Base-by-base conservation (phyloP, 2,113 vertebrate genomes). In the Channa argus region DNA sequence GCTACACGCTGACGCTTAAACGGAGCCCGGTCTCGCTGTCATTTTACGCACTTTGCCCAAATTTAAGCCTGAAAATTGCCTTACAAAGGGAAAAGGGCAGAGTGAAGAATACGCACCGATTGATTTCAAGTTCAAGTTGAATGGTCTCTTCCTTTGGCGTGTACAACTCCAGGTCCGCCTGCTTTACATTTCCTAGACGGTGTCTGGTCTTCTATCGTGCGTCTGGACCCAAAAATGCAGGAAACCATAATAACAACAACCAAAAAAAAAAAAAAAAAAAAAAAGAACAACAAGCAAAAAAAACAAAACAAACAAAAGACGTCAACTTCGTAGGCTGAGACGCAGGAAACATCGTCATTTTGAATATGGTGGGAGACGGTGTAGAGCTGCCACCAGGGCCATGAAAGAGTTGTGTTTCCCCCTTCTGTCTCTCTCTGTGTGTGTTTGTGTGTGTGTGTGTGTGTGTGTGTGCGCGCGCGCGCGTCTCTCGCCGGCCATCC, bases 111-210 rank as follows among this genome's bases (percentile, higher is more conserved):
- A 88, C 89, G 68, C 71, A 91, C 89, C 88, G 46, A 38, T 43
- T 47, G 54, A 64, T 55, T 69, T 89, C 74, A 90, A 86, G 87
- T 88, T 92, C 80, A 91, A 89, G 83, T 89, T 74, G 59, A 12
- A 66, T 14, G 33, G 39, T 86, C 51, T 76, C 80, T 59, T 77
- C 79, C 80, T 68, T 79, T 79, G 58, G 14, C 47, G 78, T 53
- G 82, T 88, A 66, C 81, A 71, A 77, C 81, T 83, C 65, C 75
- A 63, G 54, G 74, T 86, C 72, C 63, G 71, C 75, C 61, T 61
- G 78, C 63, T 88, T 85, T 69, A 70, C 79, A 63, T 83, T 78
- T 77, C 80, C 80, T 45, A 41, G 47, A 64, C 79, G 59, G 53
- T 47, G 68, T 51, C 74, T 67, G 63, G 8, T 72, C 75, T 38